Evolutionary conservation across 37 sponge, comb jelly and placozoan species (phyloP).

Genomic region (Eunapius fragilis): DNA sequence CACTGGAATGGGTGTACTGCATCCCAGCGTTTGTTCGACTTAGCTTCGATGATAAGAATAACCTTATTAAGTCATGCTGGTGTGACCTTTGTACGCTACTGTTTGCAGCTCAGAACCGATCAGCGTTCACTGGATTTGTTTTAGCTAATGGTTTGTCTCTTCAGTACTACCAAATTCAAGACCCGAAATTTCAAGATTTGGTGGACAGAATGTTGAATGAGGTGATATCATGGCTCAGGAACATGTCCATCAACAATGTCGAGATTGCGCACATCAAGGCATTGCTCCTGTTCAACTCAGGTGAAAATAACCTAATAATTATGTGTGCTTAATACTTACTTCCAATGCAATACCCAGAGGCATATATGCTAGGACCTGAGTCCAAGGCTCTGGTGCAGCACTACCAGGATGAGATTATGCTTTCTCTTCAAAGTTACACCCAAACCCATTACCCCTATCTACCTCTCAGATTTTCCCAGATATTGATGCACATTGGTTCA

Average conservation of each 20-base stretch:
- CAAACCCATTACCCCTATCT: neutral
- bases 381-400: neutral
- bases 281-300: constrained; percentile 79
- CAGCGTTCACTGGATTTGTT: constrained; percentile 4
- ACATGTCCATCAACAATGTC: constrained; percentile 46
- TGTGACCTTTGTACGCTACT: constrained; percentile 51
- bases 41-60: constrained; percentile 61
- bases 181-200: constrained; percentile 35
- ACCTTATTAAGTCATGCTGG: constrained; percentile 53
- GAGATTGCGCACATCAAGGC: constrained; percentile 74
- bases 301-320: constrained; percentile 16
- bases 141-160: constrained; percentile 40
- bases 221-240: constrained; percentile 38
- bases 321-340: neutral
- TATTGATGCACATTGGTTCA: neutral
- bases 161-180: constrained; percentile 25
- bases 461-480: neutral
- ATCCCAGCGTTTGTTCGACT: constrained; percentile 63
- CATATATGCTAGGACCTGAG: neutral
- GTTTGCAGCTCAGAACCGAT: constrained; percentile 30
- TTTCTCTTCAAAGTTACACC: neutral
- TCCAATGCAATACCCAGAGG: neutral
- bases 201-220: constrained; percentile 53
- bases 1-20: constrained; percentile 80
- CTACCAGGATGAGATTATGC: neutral